Conservation (phyloP, 2,888 invertebrate species). For the Rotaria socialis region DNA sequence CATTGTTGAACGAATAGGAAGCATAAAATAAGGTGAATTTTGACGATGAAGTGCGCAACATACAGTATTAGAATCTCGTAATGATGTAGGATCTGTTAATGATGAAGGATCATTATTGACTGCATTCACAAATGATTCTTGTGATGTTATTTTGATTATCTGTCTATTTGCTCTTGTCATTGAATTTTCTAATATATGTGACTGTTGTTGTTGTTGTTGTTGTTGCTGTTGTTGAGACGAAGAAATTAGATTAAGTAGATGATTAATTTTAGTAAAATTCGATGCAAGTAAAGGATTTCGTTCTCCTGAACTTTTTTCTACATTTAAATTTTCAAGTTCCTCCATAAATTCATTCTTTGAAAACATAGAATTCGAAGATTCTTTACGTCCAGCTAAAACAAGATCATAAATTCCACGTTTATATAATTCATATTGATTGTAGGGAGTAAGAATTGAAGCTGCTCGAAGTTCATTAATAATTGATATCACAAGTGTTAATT, state of each 20-base stretch:
- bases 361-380: not conserved
- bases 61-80: not conserved
- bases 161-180: not conserved
- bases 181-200: not conserved
- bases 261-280: constrained; percentile 9
- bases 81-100: not conserved
- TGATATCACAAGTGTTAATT: not conserved
- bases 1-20: not conserved
- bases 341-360: not conserved
- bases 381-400: not conserved
- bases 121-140: not conserved
- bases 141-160: not conserved
- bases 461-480: not conserved
- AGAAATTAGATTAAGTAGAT: not conserved
- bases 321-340: not conserved
- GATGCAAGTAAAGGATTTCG: constrained; percentile 3
- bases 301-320: not conserved
- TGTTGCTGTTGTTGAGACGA: not conserved
- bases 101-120: not conserved
- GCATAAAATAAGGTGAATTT: not conserved
- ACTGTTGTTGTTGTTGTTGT: not conserved
- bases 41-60: not conserved
- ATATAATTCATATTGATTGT: constrained; percentile 14
- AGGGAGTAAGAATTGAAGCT: not conserved
- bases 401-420: constrained; percentile 21